Evolutionary conservation across 2,888 invertebrate genomes (phyloP), one percentile per base, ranked within the genome.

Genomic region (Acronicta leporina): DNA sequence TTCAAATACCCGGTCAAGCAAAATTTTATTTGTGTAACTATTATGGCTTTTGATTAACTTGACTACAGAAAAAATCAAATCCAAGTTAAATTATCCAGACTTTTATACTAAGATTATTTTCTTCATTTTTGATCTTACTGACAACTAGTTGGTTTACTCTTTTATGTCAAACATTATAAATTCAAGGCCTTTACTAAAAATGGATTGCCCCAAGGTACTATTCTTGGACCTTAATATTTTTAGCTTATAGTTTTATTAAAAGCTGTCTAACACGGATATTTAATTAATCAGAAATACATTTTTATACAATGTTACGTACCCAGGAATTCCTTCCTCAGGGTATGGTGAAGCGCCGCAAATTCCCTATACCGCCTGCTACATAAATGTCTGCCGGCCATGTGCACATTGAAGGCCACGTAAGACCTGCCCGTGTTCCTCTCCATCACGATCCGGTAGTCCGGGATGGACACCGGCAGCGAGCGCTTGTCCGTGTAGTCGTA

Each of bases 331-430:
- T 98, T 97, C 89, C 99, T 97, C 56, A 99, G 95, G 79, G 97
- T 96, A 81, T 96, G 96, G 85, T 99, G 98, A 66, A 99, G 94
- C 73, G 97, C 97, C 9, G 98, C 96, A 90, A 99, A 99, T 94
- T 99, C 99, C 64, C 99, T 96, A 90, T 99, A 99, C 41, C 99
- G 95, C 51, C 99, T 95, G 50, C 99, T 99, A 92, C 99, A 99
- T 54, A 99, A 95, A 88, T 99, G 99, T 38, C 99, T 95, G 0
- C 99, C 99, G 7, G 99, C 99, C 99, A 99, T 99, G 91, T 99
- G 99, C 69, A 99, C 99, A 88, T 99, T 99, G 94, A 98, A 99
- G 10, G 96, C 98, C 77, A 99, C 98, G 94, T 96, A 99, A 77
- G 98, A 97, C 81, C 99, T 98, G 11, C 98, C 98, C 75, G 97